Percentiles rank a stretch among this genome's conserved stretches.
phyloP scores from a whole-genome alignment of 1,140 invertebrate genomes.

The Drosophila jambulina region DNA sequence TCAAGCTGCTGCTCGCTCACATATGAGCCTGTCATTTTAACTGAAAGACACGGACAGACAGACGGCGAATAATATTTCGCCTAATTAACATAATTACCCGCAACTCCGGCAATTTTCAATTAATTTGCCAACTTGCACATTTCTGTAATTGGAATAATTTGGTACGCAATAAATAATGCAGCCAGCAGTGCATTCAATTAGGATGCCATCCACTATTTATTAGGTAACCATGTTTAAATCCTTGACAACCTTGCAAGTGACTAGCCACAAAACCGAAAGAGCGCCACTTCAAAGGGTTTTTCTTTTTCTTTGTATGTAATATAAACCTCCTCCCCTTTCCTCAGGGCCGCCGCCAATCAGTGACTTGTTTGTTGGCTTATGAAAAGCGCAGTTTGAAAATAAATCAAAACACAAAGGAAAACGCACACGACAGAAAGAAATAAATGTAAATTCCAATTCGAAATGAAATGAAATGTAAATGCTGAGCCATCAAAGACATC shows the following conservation, averaged over 20 bases:
- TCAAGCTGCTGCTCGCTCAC: constrained; percentile 17
- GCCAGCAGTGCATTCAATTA: constrained; percentile 27
- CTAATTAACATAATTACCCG: constrained; percentile 77
- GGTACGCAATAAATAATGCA: constrained; percentile 39
- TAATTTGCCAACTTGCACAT: constrained; percentile 55
- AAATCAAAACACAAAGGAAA: constrained; percentile 55
- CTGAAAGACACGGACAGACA: constrained; percentile 39
- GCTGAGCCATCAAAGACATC: constrained; percentile 73
- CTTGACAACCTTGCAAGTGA: constrained; percentile 30
- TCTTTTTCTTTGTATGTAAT: background rate
- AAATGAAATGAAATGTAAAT: constrained; percentile 75
- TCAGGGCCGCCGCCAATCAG: constrained; percentile 69
- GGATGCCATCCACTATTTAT: constrained; percentile 30
- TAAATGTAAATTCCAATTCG: constrained; percentile 56
- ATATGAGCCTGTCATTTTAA: constrained; percentile 70
- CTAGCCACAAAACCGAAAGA: constrained; percentile 10
- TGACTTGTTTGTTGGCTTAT: constrained; percentile 53
- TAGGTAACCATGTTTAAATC: constrained; percentile 7
- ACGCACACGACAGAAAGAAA: constrained; percentile 38
- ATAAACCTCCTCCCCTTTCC: constrained; percentile 2
- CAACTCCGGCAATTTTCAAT: constrained; percentile 68
- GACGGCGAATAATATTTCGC: constrained; percentile 53
- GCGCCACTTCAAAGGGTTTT: constrained; percentile 38
- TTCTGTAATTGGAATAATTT: constrained; percentile 32
- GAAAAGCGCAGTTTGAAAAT: constrained; percentile 75